These are phyloP conservation scores for Bombus haemorrhoidalis DNA, from an alignment of 1,140 invertebrate genomes.

Conservation along the genomic window DNA sequence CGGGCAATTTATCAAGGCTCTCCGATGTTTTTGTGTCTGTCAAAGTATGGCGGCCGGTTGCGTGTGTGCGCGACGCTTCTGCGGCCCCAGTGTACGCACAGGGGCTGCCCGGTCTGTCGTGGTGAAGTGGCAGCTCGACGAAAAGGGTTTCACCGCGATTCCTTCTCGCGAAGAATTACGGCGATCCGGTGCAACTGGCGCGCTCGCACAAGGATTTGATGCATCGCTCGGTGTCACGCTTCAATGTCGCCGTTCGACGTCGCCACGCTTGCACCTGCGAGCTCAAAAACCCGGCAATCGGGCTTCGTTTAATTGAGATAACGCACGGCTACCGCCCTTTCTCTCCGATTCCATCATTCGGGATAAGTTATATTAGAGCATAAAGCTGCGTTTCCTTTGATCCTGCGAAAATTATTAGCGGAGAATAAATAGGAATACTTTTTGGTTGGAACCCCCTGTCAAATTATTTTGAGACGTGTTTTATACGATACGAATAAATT, in stretches of 20 bases:
- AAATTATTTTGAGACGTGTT: no score
- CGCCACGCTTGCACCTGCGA: slow-evolving; percentile 30
- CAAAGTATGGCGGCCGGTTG: slow-evolving; percentile 60
- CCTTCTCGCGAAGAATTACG: slow-evolving; percentile 64
- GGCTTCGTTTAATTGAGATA: slow-evolving; percentile 14
- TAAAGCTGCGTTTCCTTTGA: no score
- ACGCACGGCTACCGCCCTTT: neutral
- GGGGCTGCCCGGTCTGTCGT: neutral
- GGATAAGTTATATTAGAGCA: no score
- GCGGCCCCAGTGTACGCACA: neutral
- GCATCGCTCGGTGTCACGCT: slow-evolving; percentile 52
- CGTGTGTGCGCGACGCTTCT: slow-evolving; percentile 18
- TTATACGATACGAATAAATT: no score
- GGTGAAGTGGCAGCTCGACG: slow-evolving; percentile 50
- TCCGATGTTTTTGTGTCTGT: slow-evolving; percentile 77
- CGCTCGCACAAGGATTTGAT: slow-evolving; percentile 52
- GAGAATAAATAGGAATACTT: no score
- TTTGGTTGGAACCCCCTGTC: no score
- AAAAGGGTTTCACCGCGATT: slow-evolving; percentile 60
- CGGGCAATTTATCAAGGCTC: slow-evolving; percentile 76
- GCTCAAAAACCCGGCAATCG: neutral
- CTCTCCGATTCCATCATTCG: neutral
- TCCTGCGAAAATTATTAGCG: no score
- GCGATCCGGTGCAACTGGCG: slow-evolving; percentile 58
- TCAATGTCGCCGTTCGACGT: slow-evolving; percentile 60